A percentile compares a stretch with the other conserved stretches of the same genome.
Conservation (phyloP, 2,797 vertebrate species). For the Spinus pinus region DNA sequence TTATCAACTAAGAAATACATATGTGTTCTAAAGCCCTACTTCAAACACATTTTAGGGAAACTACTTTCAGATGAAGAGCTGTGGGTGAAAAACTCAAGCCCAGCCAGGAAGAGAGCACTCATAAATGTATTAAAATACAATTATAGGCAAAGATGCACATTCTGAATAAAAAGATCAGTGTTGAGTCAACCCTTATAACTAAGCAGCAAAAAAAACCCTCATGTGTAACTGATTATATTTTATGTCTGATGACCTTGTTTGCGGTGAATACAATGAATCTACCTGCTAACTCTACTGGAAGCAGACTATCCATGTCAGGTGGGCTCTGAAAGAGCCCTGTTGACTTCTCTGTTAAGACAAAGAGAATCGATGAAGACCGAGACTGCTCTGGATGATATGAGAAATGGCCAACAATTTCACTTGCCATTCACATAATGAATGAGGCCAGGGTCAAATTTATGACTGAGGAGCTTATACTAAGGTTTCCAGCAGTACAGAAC, state of each 20-base stretch:
- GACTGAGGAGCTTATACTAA: background rate
- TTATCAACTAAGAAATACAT: background rate
- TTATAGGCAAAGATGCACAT: background rate
- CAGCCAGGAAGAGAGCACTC: background rate
- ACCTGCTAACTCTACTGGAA: background rate
- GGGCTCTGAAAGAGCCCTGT: background rate
- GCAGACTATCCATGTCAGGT: background rate
- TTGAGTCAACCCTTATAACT: background rate
- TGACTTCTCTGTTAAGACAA: background rate
- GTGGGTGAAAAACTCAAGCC: background rate
- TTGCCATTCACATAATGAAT: conserved; percentile 50
- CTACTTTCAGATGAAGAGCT: background rate
- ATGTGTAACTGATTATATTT: background rate
- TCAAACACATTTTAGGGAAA: background rate
- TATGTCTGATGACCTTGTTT: background rate
- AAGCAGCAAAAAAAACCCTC: background rate
- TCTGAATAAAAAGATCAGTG: background rate
- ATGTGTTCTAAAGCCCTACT: background rate
- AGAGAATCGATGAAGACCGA: background rate
- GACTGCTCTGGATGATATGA: conserved; percentile 2
- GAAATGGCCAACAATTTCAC: conserved; percentile 51
- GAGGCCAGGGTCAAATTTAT: conserved; percentile 12
- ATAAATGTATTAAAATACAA: background rate
- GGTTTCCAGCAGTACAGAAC: conserved; percentile 10
- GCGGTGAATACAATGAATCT: background rate